Base-by-base conservation (phyloP, 2,113 vertebrate genomes). In the Ovibos moschatus region DNA sequence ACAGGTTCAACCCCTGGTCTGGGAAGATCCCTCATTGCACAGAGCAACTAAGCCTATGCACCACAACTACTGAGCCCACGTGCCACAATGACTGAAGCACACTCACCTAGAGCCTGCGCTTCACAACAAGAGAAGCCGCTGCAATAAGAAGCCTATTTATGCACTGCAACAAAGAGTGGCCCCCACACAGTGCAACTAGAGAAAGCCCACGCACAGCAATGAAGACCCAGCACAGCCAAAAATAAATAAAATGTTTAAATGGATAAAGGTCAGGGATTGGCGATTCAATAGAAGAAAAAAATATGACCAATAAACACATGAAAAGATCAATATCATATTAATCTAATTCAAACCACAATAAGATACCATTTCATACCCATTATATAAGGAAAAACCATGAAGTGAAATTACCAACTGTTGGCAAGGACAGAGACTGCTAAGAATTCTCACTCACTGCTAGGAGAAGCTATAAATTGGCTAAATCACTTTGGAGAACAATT, bases 301-400 rank as follows among this genome's bases (percentile, higher is more conserved):
- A 57, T n/a, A 87, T 45, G 43, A 45, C 50, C 50, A 87, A 91
- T 23, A 94, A 91, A 87, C n/a, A 87, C 58, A 87, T 43, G 57
- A 90, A 90, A 89, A 86, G 43, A n/a, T 87, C 21, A 67, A 50
- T 25, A 82, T 43, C 58, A 58, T 13, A 58, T 28, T 81, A 96
- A 96, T 96, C 13, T 82, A 87, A 96, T 83, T 87, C n/a, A 74
- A 94, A 91, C 53, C 51, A 74, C 43, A 85, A 50, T 60, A 87
- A 71, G 33, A 87, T 71, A 17, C 82, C 7, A 87, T 91, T 87
- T 94, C 33, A 74, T 74, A 83, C 21, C 71, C 53, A 94, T 43
- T 23, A 81, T 71, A 51, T 28, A 87, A 71, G n/a, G 7, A 91
- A 94, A 93, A 96, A 60, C 10, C 50, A 88, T 50, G 47, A 47